Evolutionary conservation across 2,888 invertebrate species (phyloP).

Genomic region (Carcina quercana): DNA sequence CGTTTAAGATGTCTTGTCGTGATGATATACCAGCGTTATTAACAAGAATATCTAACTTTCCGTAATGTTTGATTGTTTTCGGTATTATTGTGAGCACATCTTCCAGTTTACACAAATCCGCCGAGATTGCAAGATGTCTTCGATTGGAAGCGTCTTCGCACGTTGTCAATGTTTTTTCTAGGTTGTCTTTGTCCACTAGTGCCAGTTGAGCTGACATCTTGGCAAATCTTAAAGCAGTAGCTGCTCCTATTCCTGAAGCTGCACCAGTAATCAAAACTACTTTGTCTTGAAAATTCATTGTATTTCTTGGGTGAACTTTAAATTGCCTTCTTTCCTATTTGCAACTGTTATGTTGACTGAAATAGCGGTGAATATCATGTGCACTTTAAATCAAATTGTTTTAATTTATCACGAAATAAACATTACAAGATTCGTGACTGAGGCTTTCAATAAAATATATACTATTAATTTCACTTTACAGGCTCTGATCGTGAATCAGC

Average conservation of each 20-base stretch:
- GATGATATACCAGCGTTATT: conserved; percentile 91
- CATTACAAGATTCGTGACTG: no score
- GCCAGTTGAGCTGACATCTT: conserved; percentile 36
- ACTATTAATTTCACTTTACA: conserved; percentile 26
- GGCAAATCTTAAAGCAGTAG: conserved; percentile 36
- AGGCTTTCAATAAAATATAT: no score
- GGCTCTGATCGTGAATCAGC: conserved; percentile 55
- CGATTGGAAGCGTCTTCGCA: no score
- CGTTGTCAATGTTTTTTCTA: no score
- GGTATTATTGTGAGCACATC: conserved; percentile 76
- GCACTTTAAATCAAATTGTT: no score
- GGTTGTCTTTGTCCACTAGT: conserved; percentile 39
- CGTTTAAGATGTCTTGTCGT: conserved; percentile 84
- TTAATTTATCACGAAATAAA: no score
- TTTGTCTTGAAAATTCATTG: conserved; percentile 39
- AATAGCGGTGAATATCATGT: no score
- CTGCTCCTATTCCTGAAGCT: conserved; percentile 48
- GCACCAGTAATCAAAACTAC: conserved; percentile 49
- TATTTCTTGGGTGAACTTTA: no score
- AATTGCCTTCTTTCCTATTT: no score
- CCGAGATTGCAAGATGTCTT: conserved; percentile 27
- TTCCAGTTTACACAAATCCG: conserved; percentile 37
- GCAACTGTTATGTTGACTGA: no score
- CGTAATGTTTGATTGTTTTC: conserved; percentile 77
- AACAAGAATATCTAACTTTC: conserved; percentile 81